Evolutionary conservation across 1,140 invertebrate genomes (phyloP).

Genomic region (Aricia agestis): DNA sequence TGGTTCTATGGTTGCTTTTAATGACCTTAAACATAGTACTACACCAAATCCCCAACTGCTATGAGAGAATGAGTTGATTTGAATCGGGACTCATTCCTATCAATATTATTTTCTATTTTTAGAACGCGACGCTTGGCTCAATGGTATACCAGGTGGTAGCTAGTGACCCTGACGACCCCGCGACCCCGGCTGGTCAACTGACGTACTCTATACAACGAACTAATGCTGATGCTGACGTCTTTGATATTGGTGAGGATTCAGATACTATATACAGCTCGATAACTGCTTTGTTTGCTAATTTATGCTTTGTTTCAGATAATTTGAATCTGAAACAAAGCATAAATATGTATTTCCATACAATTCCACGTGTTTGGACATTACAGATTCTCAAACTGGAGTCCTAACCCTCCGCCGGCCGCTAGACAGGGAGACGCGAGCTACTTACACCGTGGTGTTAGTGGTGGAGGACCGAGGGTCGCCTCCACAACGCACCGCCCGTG

Average conservation of each 20-base stretch:
- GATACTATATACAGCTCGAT: no score
- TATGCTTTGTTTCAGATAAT: no score
- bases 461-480: constrained; percentile 85
- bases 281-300: no score
- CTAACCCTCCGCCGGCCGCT: constrained; percentile 82
- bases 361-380: neutral
- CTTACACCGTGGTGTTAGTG: constrained; percentile 85
- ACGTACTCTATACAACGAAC: constrained; percentile 84
- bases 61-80: no score
- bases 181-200: constrained; percentile 83
- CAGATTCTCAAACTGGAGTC: constrained; percentile 81
- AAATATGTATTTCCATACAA: neutral
- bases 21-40: no score
- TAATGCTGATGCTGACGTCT: constrained; percentile 78
- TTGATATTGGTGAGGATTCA: constrained; percentile 6
- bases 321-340: neutral
- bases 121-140: constrained; percentile 85
- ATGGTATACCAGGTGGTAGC: constrained; percentile 87
- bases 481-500: constrained; percentile 83
- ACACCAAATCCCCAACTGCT: no score
- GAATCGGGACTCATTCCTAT: no score
- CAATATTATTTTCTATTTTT: constrained; percentile 4
- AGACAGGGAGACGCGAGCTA: constrained; percentile 83
- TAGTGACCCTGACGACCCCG: constrained; percentile 86
- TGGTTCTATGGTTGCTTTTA: no score